These are phyloP conservation scores for Plecotus auritus DNA, from an alignment of 2,113 vertebrate genomes.

Conservation along the genomic window DNA sequence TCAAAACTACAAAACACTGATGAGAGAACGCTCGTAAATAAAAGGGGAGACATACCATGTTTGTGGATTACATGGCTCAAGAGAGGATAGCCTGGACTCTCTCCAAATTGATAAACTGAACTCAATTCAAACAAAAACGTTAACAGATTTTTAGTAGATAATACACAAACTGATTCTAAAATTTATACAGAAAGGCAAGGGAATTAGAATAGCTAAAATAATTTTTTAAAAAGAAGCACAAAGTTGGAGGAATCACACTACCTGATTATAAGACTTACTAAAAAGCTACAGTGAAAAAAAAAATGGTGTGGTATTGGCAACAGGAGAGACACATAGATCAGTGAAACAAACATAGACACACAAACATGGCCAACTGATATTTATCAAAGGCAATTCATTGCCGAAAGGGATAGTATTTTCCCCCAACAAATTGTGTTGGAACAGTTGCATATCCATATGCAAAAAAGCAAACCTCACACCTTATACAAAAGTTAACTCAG, in stretches of 20 bases:
- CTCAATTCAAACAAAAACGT: background rate
- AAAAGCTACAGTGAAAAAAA: background rate
- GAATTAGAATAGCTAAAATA: background rate
- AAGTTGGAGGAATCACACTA: background rate
- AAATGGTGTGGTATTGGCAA: background rate
- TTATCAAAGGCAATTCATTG: background rate
- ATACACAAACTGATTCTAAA: background rate
- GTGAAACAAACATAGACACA: background rate
- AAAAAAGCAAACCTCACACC: background rate
- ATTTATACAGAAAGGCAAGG: background rate
- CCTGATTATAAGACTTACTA: conserved; percentile 13
- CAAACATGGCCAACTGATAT: background rate
- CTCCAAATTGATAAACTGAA: background rate
- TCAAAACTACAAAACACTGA: background rate
- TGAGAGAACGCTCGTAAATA: background rate
- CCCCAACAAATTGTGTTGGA: background rate
- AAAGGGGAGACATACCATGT: background rate
- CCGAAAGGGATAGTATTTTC: background rate
- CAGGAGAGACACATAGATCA: background rate
- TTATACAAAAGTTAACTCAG: background rate
- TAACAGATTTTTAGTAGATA: background rate
- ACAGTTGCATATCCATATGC: background rate
- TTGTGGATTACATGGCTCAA: background rate
- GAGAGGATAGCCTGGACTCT: background rate
- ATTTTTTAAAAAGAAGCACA: background rate